Base-by-base conservation (phyloP, 2,888 invertebrate species). In the Dolichomitus sp. region DNA sequence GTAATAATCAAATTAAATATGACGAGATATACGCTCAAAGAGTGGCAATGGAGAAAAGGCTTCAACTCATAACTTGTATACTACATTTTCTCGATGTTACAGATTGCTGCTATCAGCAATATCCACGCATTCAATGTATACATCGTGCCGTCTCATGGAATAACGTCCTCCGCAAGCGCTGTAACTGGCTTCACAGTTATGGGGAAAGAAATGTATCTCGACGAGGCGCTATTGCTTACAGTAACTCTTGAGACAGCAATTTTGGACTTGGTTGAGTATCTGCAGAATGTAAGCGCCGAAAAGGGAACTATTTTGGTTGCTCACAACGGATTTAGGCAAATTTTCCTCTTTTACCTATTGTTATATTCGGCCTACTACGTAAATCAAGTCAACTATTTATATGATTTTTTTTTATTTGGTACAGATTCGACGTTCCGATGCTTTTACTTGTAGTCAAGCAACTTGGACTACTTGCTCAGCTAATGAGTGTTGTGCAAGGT, bases 261-360 rank as follows among this genome's bases (percentile, higher is more conserved):
- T 7, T 27, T 27, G 27, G 27, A 54, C 11, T 54, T 54, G 27
- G 27, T 27, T 5, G 54, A 54, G 0, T 80, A 45, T 19, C 12
- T 74, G 17, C 40, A 33, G 4, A 57, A 30, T 42, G 37, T 73
- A 11, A 52, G 33, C 11, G 5, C 37, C 7, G 23, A 14, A 19
- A 54, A 54, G 11, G 54, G 54, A 27, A 50, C 33, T 12, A 45
- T 66, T 59, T 54, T 70, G 37, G 19, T 79, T 1, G 79, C 65
- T 19, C 79, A 63, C 54, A 72, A 72, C 14, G 79, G 52, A n/a
- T 79, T 79, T 19, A 40, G 73, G 73, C 65, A 27, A 52, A 40
- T n/a, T 45, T 30, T 27, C 54, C 5, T 11, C 27, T 23, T 54
- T 17, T 23, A 54, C 27, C 5, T 54, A 5, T 5, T 37, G 9